Evolutionary conservation across 1,140 invertebrate genomes (phyloP).

Genomic region (Rhynchophorus ferrugineus): DNA sequence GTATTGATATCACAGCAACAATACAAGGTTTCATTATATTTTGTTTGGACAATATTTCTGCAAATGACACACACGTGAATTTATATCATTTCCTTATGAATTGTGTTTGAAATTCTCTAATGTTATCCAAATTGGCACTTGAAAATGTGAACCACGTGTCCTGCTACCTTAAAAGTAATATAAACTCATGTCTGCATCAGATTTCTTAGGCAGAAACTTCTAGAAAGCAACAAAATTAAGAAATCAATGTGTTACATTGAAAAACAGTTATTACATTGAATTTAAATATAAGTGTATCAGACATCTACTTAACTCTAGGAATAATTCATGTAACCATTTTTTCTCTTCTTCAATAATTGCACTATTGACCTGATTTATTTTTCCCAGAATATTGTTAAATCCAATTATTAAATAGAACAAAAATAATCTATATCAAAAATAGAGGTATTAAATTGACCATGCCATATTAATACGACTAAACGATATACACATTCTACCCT

Average conservation of each 20-base stretch:
- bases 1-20: slow-evolving; percentile 18
- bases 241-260: neutral
- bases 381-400: slow-evolving; percentile 3
- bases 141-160: no score
- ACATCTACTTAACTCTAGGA: slow-evolving; percentile 7
- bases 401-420: slow-evolving; percentile 1
- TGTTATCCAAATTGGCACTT: no score
- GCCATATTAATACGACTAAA: neutral
- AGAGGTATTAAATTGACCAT: neutral
- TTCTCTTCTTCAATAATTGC: slow-evolving; percentile 15
- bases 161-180: no score
- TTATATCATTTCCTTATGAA: no score
- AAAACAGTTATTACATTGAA: slow-evolving; percentile 1
- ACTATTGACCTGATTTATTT: slow-evolving; percentile 18
- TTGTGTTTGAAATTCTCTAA: no score
- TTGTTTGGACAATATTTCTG: slow-evolving; percentile 4
- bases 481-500: neutral
- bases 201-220: neutral
- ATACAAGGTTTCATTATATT: slow-evolving; percentile 4
- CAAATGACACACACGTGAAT: no score
- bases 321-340: slow-evolving; percentile 13
- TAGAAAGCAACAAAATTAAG: neutral
- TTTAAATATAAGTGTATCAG: slow-evolving; percentile 5
- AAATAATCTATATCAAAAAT: slow-evolving; percentile 15
- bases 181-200: slow-evolving; percentile 1